Evolutionary conservation across 1,140 invertebrate species (phyloP).

Genomic region (Stratiolaelaps scimitus): DNA sequence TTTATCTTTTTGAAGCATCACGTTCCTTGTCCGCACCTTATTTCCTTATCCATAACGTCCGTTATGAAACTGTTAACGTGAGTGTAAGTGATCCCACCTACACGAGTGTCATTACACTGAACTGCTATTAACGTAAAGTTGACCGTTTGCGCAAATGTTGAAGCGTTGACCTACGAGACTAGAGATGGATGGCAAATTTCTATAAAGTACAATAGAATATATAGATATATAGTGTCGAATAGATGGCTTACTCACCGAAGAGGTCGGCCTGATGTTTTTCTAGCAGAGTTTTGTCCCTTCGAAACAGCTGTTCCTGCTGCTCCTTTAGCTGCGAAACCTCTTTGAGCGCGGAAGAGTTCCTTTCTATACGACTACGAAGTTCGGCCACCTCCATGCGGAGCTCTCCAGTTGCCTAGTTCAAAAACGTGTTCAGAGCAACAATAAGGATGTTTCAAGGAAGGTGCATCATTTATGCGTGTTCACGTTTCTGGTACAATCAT

Average conservation of each 20-base stretch:
- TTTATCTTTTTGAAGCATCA: too few relatives aligned
- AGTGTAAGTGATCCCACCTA: too few relatives aligned
- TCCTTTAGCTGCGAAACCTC: neutral
- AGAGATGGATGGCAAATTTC: too few relatives aligned
- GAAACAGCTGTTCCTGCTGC: neutral
- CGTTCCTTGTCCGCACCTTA: too few relatives aligned
- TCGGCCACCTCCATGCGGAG: neutral
- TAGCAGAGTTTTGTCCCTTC: neutral
- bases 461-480: neutral
- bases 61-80: too few relatives aligned
- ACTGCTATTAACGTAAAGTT: too few relatives aligned
- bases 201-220: too few relatives aligned
- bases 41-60: too few relatives aligned
- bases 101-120: too few relatives aligned
- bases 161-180: too few relatives aligned
- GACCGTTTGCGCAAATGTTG: too few relatives aligned
- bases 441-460: neutral
- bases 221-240: too few relatives aligned
- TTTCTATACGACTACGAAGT: neutral
- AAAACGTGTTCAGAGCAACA: neutral
- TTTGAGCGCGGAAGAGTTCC: neutral
- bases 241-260: neutral
- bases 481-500: neutral
- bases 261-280: constrained; percentile 1
- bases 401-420: neutral